Percentiles rank a stretch among this genome's conserved stretches.
Evolutionary conservation across 2,888 invertebrate genomes (phyloP).

Genomic region (Perithous albicinctus): DNA sequence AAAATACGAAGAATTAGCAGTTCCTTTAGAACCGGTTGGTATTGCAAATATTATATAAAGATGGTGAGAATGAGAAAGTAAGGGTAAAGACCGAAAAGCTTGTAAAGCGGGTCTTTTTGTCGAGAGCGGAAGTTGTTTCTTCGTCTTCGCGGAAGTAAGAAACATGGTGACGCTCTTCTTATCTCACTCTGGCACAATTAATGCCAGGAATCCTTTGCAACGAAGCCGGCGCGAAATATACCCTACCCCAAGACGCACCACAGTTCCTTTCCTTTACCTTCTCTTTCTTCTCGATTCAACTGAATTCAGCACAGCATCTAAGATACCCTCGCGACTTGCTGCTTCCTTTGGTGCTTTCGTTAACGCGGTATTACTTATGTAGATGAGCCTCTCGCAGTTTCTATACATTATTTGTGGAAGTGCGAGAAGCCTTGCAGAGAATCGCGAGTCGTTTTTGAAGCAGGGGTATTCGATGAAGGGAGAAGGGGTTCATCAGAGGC

Average conservation of each 20-base stretch:
- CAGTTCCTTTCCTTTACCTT: constrained; percentile 50
- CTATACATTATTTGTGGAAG: constrained; percentile 82
- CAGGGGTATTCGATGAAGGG: constrained; percentile 25
- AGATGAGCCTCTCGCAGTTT: constrained; percentile 83
- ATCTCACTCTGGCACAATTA: constrained; percentile 63
- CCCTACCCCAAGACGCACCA: constrained; percentile 44
- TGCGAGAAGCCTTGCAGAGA: constrained; percentile 62
- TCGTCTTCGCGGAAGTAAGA: constrained; percentile 79
- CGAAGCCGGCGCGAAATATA: constrained; percentile 45
- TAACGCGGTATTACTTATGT: constrained; percentile 84
- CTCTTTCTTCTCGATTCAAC: constrained; percentile 48
- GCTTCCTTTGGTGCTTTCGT: constrained; percentile 81
- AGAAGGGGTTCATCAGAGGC: constrained; percentile 45
- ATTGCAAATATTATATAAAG: background rate
- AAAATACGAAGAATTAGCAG: background rate
- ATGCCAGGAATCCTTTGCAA: constrained; percentile 64
- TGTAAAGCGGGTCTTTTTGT: constrained; percentile 68
- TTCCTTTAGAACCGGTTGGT: background rate
- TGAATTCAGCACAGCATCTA: constrained; percentile 70
- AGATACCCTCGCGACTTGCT: constrained; percentile 66
- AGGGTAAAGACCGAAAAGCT: constrained; percentile 69
- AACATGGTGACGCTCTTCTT: constrained; percentile 73
- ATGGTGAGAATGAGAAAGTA: constrained; percentile 55
- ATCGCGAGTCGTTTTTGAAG: constrained; percentile 31
- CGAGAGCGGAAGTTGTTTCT: constrained; percentile 69